Evolutionary conservation across 1,140 invertebrate genomes (phyloP), one percentile per base, ranked within the genome.

Genomic region (Lutraria rhynchaena): DNA sequence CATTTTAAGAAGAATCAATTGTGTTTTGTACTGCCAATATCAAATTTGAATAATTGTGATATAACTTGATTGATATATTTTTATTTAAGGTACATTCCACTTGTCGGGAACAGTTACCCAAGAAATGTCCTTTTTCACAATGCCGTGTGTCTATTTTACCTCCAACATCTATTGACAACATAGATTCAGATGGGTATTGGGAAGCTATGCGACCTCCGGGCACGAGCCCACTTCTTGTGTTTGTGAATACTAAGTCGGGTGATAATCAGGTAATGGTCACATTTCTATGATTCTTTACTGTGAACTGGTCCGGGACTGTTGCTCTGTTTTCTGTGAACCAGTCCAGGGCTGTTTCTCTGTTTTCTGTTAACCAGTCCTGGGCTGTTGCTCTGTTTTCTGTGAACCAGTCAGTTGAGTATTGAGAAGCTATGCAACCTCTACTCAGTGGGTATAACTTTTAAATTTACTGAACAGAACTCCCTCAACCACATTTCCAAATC

Each of bases 171-270:
- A 94, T 99, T 49, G 97, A 98, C 93, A 97, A 95, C 74, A 96
- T 98, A 88, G 96, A 92, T 83, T 90, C 87, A 93, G 87, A 95
- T 90, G 89, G 97, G 96, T 92, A 97, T 67, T 98, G 97, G 97
- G 96, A 97, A 91, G 96, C 95, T n/a, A 94, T 95, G 75, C 92
- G 96, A 93, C 95, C 96, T 71, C 94, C 94, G 76, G 95, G 95
- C 65, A 96, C 96, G 81, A 96, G 95, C 80, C 98, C 98, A 41
- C 94, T 99, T 58, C 94, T 99, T 75, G 98, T 99, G 53, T 99
- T 99, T 91, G 97, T 99, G 83, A 99, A 99, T 93, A 98, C 98
- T 60, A 98, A 99, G 93, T 98, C 97, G 77, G 98, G 98, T 86
- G 98, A 99, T 94, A 99, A 99, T 87, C 92, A 92, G 89, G 91